Conservation (phyloP, 2,113 vertebrate genomes). For the Mormoops blainvillei region DNA sequence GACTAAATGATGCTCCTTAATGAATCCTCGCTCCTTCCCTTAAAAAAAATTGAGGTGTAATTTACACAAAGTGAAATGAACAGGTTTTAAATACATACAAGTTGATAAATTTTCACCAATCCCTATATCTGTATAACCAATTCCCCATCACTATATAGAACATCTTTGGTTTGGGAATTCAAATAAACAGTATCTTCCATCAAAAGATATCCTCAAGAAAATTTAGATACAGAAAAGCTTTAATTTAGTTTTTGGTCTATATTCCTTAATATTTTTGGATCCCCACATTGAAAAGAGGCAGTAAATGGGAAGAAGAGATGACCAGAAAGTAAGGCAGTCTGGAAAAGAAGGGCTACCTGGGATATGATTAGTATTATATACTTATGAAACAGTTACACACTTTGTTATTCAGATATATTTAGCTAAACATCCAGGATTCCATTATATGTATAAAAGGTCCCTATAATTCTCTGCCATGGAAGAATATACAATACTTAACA, state of each 20-base stretch:
- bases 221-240: background rate
- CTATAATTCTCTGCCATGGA: background rate
- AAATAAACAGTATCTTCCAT: background rate
- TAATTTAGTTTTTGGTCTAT: background rate
- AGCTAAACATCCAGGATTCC: background rate
- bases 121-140: background rate
- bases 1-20: background rate
- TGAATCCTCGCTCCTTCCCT: background rate
- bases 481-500: background rate
- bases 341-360: background rate
- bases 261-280: background rate
- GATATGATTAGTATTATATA: background rate
- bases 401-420: conserved; percentile 9
- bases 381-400: background rate
- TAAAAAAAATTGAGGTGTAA: background rate
- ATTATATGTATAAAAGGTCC: background rate
- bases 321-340: background rate
- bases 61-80: too few species aligned
- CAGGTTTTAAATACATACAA: background rate
- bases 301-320: background rate
- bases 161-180: background rate
- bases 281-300: background rate
- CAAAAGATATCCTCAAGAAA: background rate
- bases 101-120: background rate
- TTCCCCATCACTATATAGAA: background rate